Base-by-base conservation (phyloP, 2,113 vertebrate species). In the Bubo bubo region DNA sequence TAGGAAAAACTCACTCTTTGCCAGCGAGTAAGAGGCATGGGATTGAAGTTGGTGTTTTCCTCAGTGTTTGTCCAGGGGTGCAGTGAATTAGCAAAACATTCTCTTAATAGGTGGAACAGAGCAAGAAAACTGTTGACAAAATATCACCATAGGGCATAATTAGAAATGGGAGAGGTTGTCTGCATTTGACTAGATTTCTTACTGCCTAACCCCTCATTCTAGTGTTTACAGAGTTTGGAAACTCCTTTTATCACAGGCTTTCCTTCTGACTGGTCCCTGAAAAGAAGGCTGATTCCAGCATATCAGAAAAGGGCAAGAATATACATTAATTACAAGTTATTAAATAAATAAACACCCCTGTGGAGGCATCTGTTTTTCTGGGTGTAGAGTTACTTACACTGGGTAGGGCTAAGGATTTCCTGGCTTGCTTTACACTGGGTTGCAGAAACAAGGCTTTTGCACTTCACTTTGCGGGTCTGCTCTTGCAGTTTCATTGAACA, bases 301-400 rank as follows among this genome's bases (percentile, higher is more conserved):
- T 47, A 49, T 59, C 64, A 85, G 70, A 90, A 96, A 95, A 37
- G 11, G 37, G 30, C 32, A 93, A 79, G 81, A 88, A 97, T 95
- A 94, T 41, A 27, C 17, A 81, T 50, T 93, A 35, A 93, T 97
- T 95, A 79, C 88, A 88, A 71, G 94, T 90, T 84, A 82, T 88
- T 95, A 86, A 96, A 93, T 91, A 97, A 98, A 95, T 93, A 92
- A 97, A 81, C 80, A 90, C 66, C 49, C 93, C 67, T 43, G 71
- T 35, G 63, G 80, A 93, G 91, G 10, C 83, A 96, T 97, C 77
- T 97, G 94, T 84, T 95, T 97, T 93, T 86, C 93, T 93, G 80
- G 76, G 90, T 95, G 59, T 97, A 94, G 96, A 86, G 79, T 96
- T 95, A 97, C 95, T 83, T 55, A 79, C 21, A 12, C 88, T 53